phyloP scores from a whole-genome alignment of 1,140 invertebrate genomes.

The Lucilia cuprina region DNA sequence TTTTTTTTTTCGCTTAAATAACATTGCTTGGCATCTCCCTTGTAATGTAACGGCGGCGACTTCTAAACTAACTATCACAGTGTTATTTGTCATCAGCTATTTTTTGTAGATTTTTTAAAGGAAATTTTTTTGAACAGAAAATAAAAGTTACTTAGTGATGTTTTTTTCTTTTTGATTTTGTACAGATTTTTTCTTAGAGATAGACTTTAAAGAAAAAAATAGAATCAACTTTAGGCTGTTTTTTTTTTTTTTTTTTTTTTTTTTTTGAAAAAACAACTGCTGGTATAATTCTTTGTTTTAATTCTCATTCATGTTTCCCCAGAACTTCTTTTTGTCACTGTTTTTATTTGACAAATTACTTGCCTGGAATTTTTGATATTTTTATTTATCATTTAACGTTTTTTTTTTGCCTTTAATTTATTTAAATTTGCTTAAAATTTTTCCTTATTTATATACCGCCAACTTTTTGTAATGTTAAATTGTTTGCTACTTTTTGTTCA shows the following conservation, averaged over 20 bases:
- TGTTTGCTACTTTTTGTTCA: neutral
- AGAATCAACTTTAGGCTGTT: slow-evolving; percentile 12
- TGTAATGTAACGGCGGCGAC: neutral
- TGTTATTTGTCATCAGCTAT: slow-evolving; percentile 24
- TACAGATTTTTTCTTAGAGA: neutral
- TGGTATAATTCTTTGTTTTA: neutral
- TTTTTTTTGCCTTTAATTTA: neutral
- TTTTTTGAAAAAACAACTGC: neutral
- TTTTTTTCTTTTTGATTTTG: neutral
- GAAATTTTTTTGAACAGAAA: no score
- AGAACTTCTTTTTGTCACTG: neutral
- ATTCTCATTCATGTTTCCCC: neutral
- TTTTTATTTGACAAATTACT: slow-evolving; percentile 25
- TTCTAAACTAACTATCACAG: neutral
- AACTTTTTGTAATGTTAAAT: neutral
- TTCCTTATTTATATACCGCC: neutral
- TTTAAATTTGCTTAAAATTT: slow-evolving; percentile 11
- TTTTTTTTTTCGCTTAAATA: neutral
- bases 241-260: no score
- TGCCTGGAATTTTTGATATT: neutral
- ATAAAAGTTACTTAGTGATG: neutral
- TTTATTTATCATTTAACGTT: neutral
- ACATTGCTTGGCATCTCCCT: neutral
- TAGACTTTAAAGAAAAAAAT: neutral
- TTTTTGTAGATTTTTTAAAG: neutral